Percentiles rank a stretch among this genome's conserved stretches.
phyloP scores from a whole-genome alignment of 2,113 vertebrate species.

The Chunga burmeisteri region DNA sequence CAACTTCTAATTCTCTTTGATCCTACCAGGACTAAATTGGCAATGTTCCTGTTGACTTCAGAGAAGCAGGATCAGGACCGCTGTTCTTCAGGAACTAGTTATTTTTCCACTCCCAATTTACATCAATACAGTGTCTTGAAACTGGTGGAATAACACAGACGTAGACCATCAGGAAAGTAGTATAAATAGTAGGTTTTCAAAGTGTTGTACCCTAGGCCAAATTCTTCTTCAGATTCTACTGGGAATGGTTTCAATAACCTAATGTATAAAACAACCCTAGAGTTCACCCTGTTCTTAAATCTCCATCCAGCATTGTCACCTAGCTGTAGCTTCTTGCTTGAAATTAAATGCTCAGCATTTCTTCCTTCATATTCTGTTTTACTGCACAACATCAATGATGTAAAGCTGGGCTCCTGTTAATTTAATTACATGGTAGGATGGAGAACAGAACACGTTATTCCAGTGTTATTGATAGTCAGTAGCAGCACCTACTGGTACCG shows the following conservation, averaged over 20 bases:
- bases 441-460: background rate
- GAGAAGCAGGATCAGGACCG: background rate
- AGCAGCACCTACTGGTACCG: constrained; percentile 4
- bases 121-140: background rate
- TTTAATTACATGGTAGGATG: background rate
- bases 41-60: background rate
- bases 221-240: background rate
- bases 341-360: background rate
- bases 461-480: background rate
- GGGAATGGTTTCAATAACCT: background rate
- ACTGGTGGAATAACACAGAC: background rate
- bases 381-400: background rate
- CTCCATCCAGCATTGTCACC: background rate
- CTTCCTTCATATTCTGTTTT: background rate
- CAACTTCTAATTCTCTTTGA: background rate
- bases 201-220: background rate
- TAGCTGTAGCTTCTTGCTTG: background rate
- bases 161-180: background rate
- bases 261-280: background rate
- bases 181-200: background rate
- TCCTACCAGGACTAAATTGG: background rate
- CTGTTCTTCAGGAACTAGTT: background rate
- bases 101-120: background rate
- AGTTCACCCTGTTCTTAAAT: background rate
- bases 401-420: background rate